Evolutionary conservation across 2,888 invertebrate genomes (phyloP), one percentile per base, ranked within the genome.

Genomic region (Tiphia femorata): DNA sequence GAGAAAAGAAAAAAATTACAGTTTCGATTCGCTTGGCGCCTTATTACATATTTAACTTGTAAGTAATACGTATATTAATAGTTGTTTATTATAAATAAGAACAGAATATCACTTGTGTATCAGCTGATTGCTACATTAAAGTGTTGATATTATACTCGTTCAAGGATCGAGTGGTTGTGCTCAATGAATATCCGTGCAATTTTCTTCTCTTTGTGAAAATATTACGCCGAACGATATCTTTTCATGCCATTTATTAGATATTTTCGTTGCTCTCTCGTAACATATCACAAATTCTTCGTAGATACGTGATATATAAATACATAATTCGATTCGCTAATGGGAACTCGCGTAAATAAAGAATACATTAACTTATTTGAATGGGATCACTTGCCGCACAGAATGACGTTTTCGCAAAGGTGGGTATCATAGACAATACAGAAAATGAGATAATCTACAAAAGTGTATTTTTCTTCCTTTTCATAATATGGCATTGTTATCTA

Each of bases 81-180:
- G 77, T 76, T 79, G 76, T 79, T 80, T 80, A 80, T 72, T 79
- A 79, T 76, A 72, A 71, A 76, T 75, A 75, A 67, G 70, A 75
- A 75, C 64, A 72, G 76, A n/a, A n/a, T n/a, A 73, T 72, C 74
- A 78, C 72, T 80, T 78, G 74, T 81, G 78, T 81, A 79, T 77
- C 75, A 76, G 72, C 75, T 76, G 71, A 79, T 79, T 78, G 72
- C 73, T 78, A 77, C 75, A 81, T 80, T 81, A 80, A 81, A 80
- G 77, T 80, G 80, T 81, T 81, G 77, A 78, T 71, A 80, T 80
- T 80, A 77, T 77, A 78, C 71, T 77, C 75, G 80, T 80, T 80
- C 72, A 76, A 76, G n/a, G n/a, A 62, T 49, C 70, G 67, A 37
- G 19, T 33, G 14, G 1, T 33, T 3, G 12, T 14, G 33, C 14